phyloP scores from a whole-genome alignment of 2,797 vertebrate species.

The Silurus aristotelis region DNA sequence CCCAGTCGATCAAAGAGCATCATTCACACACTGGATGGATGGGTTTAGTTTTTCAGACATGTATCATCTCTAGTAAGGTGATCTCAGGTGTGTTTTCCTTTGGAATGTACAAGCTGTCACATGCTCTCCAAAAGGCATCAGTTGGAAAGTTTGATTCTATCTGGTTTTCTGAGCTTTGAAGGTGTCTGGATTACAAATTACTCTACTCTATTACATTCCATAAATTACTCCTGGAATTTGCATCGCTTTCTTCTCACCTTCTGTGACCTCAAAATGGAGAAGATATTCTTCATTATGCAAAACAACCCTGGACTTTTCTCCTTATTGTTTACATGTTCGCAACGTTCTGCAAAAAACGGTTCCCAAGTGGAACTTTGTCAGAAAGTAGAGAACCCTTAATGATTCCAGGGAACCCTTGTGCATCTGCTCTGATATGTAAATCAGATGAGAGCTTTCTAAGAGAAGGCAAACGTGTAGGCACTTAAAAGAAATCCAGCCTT shows the following conservation, averaged over 20 bases:
- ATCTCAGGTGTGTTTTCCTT: not conserved
- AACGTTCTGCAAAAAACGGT: too few relatives aligned
- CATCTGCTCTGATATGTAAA: not conserved
- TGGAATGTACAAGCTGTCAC: not conserved
- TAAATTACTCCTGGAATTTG: too few relatives aligned
- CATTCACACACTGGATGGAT: not conserved
- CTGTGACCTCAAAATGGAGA: not conserved
- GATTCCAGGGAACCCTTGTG: not conserved
- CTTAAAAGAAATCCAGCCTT: not conserved
- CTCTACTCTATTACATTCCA: too few relatives aligned
- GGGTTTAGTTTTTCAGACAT: not conserved
- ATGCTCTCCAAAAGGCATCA: too few relatives aligned
- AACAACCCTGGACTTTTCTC: not conserved
- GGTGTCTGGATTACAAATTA: too few relatives aligned
- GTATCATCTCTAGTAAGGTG: not conserved
- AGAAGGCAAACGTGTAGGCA: not conserved
- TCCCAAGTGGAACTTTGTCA: not conserved
- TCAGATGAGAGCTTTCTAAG: not conserved
- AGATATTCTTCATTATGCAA: not conserved
- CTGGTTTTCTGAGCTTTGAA: too few relatives aligned
- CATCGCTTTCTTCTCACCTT: too few relatives aligned
- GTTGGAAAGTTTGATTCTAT: too few relatives aligned
- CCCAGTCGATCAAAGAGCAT: not conserved
- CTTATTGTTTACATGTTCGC: too few relatives aligned
- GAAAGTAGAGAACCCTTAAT: not conserved